Evolutionary conservation across 2,888 invertebrate species (phyloP).

Genomic region (Phengaris alcon): DNA sequence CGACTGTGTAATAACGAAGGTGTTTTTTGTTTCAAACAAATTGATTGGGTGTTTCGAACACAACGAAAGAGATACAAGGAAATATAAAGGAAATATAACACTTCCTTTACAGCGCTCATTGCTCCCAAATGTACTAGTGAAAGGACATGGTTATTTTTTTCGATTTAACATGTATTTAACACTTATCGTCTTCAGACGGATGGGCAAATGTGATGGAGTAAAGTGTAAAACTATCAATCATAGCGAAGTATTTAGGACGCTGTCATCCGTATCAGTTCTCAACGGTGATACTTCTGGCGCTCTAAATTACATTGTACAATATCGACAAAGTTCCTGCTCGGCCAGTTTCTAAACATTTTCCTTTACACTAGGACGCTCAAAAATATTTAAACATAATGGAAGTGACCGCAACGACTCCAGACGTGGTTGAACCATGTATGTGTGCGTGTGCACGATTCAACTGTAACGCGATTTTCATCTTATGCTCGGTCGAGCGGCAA

Average conservation of each 20-base stretch:
- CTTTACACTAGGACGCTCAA: too few relatives aligned
- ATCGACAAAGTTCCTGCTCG: too few relatives aligned
- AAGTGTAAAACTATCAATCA: not conserved
- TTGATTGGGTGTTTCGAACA: conserved; percentile 19
- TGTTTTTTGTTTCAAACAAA: conserved; percentile 24
- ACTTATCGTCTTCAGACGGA: not conserved
- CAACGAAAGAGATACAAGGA: not conserved
- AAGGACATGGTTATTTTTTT: not conserved
- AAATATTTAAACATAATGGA: too few relatives aligned
- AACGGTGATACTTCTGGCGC: not conserved
- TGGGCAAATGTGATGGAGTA: not conserved
- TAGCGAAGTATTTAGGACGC: conserved; percentile 1
- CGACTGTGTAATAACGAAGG: conserved; percentile 32
- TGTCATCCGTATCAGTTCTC: not conserved
- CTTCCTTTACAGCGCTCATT: not conserved
- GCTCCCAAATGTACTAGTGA: not conserved
- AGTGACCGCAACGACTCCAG: too few relatives aligned
- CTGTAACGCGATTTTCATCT: too few relatives aligned
- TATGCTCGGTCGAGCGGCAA: too few relatives aligned
- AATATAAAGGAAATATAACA: conserved; percentile 2
- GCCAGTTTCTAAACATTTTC: too few relatives aligned
- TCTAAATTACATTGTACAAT: not conserved
- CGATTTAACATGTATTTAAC: not conserved
- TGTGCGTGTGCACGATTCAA: too few relatives aligned
- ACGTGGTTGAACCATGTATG: too few relatives aligned